Evolutionary conservation across 64 coral and sea anemone genomes (phyloP), one percentile per base, ranked within the genome.

Genomic region (Porites lutea): DNA sequence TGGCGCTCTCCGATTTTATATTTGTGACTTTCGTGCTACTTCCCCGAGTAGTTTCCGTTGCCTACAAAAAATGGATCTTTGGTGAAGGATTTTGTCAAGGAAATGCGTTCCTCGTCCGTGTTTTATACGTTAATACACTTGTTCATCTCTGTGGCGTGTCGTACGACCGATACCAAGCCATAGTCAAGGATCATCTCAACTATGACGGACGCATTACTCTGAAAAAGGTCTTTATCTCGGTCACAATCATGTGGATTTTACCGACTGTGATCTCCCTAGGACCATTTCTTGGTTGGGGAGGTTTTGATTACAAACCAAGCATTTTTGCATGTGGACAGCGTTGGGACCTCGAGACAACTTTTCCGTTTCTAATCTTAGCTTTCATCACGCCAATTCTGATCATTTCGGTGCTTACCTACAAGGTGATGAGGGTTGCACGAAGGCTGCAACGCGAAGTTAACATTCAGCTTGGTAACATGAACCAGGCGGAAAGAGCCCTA

Each of bases 1-100:
- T 82, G 55, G 48, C 79, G 50, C 54, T 82, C 13, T 82, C 79
- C n/a, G 79, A 82, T 60, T 61, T 82, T 8, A 23, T 82, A 49
- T 82, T 22, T 21, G n/a, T 13, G 57, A 50, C 52, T 60, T 48
- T 82, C 2, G 16, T 59, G 7, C 3, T 43, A 37, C 4, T 59
- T 6, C n/a, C 52, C 61, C 52, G 79, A 3, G 19, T 55, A 8
- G 52, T 82, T 14, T 37, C 23, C 12, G 54, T 8, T 11, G 14
- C 53, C 6, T 43, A 63, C 14, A 27, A 45, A 63, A 20, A 63
- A 48, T 82, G 79, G 54, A 82, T 63, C n/a, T 82, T 82, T 82
- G 79, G 79, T 44, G 43, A 22, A 6, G 4, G 9, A 14, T 82
- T 43, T 52, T 82, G 52, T 18, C 3, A n/a, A 5, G 61, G 10